phyloP scores from a whole-genome alignment of 2,888 invertebrate genomes.

The Nephrocerus scutellatus region DNA sequence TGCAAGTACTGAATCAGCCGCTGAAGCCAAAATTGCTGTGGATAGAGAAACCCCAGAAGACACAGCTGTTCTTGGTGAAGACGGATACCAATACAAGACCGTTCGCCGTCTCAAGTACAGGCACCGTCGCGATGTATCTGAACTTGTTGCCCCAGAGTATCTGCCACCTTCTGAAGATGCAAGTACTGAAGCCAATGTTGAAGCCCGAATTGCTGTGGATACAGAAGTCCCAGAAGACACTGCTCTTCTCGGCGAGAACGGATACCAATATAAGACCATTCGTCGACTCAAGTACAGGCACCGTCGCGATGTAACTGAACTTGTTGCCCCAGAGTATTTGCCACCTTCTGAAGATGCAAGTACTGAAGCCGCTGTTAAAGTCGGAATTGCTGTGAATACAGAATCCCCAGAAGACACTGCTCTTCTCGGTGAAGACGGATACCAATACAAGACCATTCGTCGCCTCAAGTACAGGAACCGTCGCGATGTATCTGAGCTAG shows the following conservation, averaged over 20 bases:
- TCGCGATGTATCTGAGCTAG: conserved; percentile 17
- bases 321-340: conserved; percentile 9
- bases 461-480: conserved; percentile 12
- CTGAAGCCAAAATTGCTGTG: conserved; percentile 17
- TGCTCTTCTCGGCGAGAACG: conserved; percentile 12
- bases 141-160: conserved; percentile 10
- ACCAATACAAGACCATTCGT: conserved; percentile 16
- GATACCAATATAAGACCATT: conserved; percentile 17
- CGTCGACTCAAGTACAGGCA: conserved; percentile 11
- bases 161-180: conserved; percentile 9
- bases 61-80: conserved; percentile 24
- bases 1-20: conserved; percentile 18
- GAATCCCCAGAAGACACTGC: conserved; percentile 9
- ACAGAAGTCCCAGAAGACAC: conserved; percentile 10
- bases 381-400: not conserved
- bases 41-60: conserved; percentile 18
- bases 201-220: conserved; percentile 10
- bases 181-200: conserved; percentile 10
- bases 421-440: conserved; percentile 14
- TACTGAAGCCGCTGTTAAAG: too few relatives aligned
- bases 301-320: conserved; percentile 16
- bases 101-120: conserved; percentile 11
- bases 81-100: conserved; percentile 22
- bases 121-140: conserved; percentile 15
- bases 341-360: conserved; percentile 10